Base-by-base conservation (phyloP, 2,797 vertebrate species). In the Holocentrus rufus region DNA sequence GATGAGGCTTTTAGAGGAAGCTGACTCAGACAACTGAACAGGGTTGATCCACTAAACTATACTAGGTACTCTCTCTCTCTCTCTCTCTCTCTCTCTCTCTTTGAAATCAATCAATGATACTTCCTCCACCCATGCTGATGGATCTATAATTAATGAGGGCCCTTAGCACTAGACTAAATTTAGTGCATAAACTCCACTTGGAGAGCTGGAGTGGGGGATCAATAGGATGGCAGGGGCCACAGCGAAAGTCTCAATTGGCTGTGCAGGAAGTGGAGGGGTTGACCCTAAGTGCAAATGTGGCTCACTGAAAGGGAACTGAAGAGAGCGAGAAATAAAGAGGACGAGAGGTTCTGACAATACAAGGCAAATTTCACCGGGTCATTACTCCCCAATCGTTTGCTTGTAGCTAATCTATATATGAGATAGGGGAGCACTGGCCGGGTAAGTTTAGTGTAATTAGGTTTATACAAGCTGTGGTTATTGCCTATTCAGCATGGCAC, bases 81-180 rank as follows among this genome's bases (percentile, higher is more conserved):
- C 20, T 22, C 49, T 36, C 50, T n/a, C 42, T 39, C 46, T 27
- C 76, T 64, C 58, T 17, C 52, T 77, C 69, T 70, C 52, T 83
- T 71, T 85, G 72, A 79, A 85, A 89, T 88, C 84, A 87, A 85
- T 90, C 80, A 85, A 65, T 13, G 80, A 69, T 76, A 67, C 62
- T 76, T 75, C 70, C 69, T 65, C 72, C 55, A 54, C 70, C 60
- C 82, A 60, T 59, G 1, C 85, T 85, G 83, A 91, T 89, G 83
- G 88, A 92, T 93, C 87, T 90, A 92, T 94, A 93, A 93, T 94
- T 94, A 93, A 94, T 91, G 91, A 92, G 86, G 84, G 85, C 89
- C 91, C 90, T 91, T 87, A 90, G 91, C 85, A 77, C 90, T 82
- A 87, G 87, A 90, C 87, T 93, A 92, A 92, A 93, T 93, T 90